Conservation (phyloP, 1,140 invertebrate species). For the Neodiprion virginianus region DNA sequence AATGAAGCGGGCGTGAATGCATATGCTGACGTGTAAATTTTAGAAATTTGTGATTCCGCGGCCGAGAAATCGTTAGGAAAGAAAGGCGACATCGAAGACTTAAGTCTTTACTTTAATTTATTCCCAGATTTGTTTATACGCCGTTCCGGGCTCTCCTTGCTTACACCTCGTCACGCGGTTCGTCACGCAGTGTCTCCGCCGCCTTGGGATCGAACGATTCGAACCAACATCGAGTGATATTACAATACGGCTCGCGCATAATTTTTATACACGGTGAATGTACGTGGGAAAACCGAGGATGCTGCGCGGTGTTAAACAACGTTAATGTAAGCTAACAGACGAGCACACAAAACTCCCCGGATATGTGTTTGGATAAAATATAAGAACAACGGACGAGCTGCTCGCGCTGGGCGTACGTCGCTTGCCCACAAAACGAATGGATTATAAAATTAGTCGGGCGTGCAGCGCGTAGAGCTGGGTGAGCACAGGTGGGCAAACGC, state of each 20-base stretch:
- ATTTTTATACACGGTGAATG: not conserved
- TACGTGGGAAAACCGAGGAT: constrained; percentile 1
- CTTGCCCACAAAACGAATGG: not conserved
- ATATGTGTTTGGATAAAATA: constrained; percentile 13
- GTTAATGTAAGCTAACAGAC: constrained; percentile 13
- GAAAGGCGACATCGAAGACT: not conserved
- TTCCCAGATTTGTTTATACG: not conserved
- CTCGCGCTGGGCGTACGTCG: not conserved
- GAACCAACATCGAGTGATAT: not conserved
- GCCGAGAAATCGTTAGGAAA: not conserved
- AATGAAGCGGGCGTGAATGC: not conserved
- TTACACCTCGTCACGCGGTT: no score
- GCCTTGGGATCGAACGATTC: no score
- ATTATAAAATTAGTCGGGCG: not conserved
- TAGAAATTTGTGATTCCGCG: not conserved
- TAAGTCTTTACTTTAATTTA: not conserved
- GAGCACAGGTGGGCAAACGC: constrained; percentile 1
- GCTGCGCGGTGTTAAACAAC: constrained; percentile 11
- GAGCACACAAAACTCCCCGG: not conserved
- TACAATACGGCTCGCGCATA: not conserved
- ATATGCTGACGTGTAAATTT: not conserved
- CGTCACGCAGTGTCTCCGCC: not conserved
- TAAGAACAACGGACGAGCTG: not conserved
- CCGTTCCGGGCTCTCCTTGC: no score
- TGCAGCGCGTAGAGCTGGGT: not conserved